Evolutionary conservation across 2,797 vertebrate genomes (phyloP), one percentile per base, ranked within the genome.

Genomic region (Falco rusticolus): DNA sequence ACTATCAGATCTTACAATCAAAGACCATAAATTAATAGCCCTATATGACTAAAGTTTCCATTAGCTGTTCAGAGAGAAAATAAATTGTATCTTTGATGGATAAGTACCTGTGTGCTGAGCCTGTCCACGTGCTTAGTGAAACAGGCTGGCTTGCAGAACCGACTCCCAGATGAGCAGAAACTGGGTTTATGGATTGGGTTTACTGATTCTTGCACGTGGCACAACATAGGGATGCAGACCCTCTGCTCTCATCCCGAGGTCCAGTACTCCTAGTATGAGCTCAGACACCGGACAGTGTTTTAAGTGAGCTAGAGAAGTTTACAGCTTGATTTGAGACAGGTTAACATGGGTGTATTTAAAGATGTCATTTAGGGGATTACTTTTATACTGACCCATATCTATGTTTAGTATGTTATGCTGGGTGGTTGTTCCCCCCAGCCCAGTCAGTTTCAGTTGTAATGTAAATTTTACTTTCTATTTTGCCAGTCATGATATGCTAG

Each of bases 221-320:
- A 37, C 4, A 5, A 24, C 1, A 1, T 19, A 7, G 12, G 37
- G 22, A 13, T 19, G 11, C 37, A 2, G 3, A 33, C 25, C 31
- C 31, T 14, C 31, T 6, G 43, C 65, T 11, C 50, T 57, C 66
- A 31, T 8, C 21, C 43, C 11, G 15, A n/a, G 29, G 16, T 13
- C 28, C 33, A 7, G 21, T 9, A 22, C 10, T 28, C 56, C 47
- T 5, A 4, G 28, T 16, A 10, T 3, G 28, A n/a, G 19, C 41
- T 48, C 48, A 37, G 50, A 15, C 22, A 20, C 50, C 11, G 29
- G 65, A 28, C 29, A 33, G 18, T 11, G 16, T 29, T 89, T 64
- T 37, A 31, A 17, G 20, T 10, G 65, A 77, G 31, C 31, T 43
- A n/a, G 21, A 25, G 60, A 64, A 20, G 11, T 31, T 71, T 68